Conservation (phyloP, 2,888 invertebrate species). For the Hydriomena furcata region DNA sequence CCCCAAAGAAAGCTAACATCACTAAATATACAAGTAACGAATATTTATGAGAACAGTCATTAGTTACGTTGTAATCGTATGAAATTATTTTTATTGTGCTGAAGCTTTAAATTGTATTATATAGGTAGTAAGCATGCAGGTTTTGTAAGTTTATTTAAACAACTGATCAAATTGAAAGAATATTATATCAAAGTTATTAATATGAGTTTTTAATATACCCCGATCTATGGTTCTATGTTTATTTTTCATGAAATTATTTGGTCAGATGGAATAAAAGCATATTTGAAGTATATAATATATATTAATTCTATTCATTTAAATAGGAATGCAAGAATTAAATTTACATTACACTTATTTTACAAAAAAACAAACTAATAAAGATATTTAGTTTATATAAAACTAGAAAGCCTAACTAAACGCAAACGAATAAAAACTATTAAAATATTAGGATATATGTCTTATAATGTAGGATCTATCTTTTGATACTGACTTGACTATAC, state of each 20-base stretch:
- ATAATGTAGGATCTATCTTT: too few relatives aligned
- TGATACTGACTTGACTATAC: too few relatives aligned
- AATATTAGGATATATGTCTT: too few relatives aligned
- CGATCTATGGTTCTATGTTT: constrained; percentile 58
- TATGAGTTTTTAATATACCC: constrained; percentile 79
- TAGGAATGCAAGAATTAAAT: constrained; percentile 26
- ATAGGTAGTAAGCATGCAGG: constrained; percentile 79
- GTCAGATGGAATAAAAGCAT: constrained; percentile 52
- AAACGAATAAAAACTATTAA: too few relatives aligned
- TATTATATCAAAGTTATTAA: constrained; percentile 80
- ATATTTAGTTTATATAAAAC: too few relatives aligned
- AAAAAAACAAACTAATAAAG: too few relatives aligned
- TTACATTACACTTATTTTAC: background rate
- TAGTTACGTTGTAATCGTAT: constrained; percentile 55
- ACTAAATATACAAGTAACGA: constrained; percentile 88
- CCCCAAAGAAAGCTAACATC: constrained; percentile 84
- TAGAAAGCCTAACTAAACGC: too few relatives aligned
- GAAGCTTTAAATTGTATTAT: constrained; percentile 82
- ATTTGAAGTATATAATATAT: constrained; percentile 41
- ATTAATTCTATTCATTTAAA: constrained; percentile 30
- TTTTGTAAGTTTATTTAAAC: constrained; percentile 80
- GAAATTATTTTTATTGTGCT: constrained; percentile 79
- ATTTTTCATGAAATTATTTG: constrained; percentile 54
- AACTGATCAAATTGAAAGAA: constrained; percentile 77
- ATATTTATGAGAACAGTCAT: constrained; percentile 81